Evolutionary conservation across 2,113 vertebrate genomes (phyloP).

Genomic region (Hirundichthys speculiger): DNA sequence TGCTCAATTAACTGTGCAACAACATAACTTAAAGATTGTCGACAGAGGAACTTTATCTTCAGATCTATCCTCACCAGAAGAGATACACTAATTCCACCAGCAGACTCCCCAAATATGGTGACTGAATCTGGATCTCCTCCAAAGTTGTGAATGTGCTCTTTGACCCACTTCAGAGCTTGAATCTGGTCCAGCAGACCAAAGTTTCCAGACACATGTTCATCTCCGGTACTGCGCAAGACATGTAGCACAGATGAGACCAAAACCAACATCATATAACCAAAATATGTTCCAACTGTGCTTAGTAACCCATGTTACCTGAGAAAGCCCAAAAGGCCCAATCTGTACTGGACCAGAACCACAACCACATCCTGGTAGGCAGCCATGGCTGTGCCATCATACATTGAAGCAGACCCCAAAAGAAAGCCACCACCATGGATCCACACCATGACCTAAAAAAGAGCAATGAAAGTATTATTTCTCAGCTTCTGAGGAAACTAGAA

Average conservation of each 20-base stretch:
- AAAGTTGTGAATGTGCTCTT: slow-evolving; percentile 88
- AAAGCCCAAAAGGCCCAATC: slow-evolving; percentile 85
- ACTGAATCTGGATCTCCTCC: slow-evolving; percentile 87
- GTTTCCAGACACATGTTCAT: slow-evolving; percentile 85
- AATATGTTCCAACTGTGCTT: background rate
- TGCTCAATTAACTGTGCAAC: background rate
- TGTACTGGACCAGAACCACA: slow-evolving; percentile 87
- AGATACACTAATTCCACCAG: slow-evolving; percentile 87
- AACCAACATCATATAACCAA: background rate
- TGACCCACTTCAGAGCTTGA: slow-evolving; percentile 87
- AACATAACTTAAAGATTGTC: background rate
- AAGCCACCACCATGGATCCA: slow-evolving; percentile 89
- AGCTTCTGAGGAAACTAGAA: too few species aligned
- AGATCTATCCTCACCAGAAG: slow-evolving; percentile 74
- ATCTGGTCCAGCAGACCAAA: slow-evolving; percentile 89
- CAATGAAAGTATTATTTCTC: too few species aligned
- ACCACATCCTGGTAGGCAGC: slow-evolving; percentile 85
- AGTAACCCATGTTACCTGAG: slow-evolving; percentile 77
- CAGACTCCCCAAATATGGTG: slow-evolving; percentile 90
- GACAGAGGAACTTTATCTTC: background rate
- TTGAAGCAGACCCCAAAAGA: slow-evolving; percentile 63
- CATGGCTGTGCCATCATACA: slow-evolving; percentile 83
- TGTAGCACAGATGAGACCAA: background rate
- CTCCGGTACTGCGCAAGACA: slow-evolving; percentile 84
- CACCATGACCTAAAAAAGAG: slow-evolving; percentile 84